phyloP scores from a whole-genome alignment of 2,797 vertebrate species.

The Poeciliopsis paucimaculata region DNA sequence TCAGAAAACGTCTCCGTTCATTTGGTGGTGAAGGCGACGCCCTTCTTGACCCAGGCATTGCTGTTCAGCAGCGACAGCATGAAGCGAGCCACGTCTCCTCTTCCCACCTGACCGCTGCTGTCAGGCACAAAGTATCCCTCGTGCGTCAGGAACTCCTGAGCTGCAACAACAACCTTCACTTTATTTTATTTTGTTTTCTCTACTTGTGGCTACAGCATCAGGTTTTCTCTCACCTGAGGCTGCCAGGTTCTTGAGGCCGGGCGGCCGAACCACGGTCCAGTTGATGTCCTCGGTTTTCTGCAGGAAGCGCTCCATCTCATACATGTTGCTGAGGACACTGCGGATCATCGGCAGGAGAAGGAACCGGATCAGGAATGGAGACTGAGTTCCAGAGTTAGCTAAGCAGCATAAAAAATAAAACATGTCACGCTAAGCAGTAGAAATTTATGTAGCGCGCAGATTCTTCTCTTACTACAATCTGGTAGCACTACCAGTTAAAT shows the following conservation, averaged over 20 bases:
- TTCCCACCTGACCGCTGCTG: slow-evolving; percentile 52
- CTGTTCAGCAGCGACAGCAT: slow-evolving; percentile 79
- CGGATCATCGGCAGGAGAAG: slow-evolving; percentile 83
- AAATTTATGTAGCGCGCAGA: no score
- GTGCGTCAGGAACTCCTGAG: slow-evolving; percentile 79
- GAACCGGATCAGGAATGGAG: slow-evolving; percentile 76
- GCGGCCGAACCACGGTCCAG: slow-evolving; percentile 85
- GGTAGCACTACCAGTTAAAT: neutral
- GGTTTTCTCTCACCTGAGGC: slow-evolving; percentile 72
- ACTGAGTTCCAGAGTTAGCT: slow-evolving; percentile 77
- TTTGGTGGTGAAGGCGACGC: slow-evolving; percentile 78
- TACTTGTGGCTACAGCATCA: neutral
- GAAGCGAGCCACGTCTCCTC: slow-evolving; percentile 80
- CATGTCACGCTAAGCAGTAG: neutral
- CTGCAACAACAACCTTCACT: slow-evolving; percentile 47
- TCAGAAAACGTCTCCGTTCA: slow-evolving; percentile 28
- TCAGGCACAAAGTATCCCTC: slow-evolving; percentile 81
- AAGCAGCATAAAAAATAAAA: neutral
- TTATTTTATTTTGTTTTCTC: neutral
- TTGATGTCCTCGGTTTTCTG: slow-evolving; percentile 74
- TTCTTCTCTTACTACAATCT: no score
- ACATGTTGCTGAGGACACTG: slow-evolving; percentile 84
- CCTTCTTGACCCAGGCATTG: slow-evolving; percentile 78
- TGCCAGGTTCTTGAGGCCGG: slow-evolving; percentile 79
- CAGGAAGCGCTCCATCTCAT: slow-evolving; percentile 83